These are phyloP conservation scores for Zelostemma sp. DNA, from an alignment of 1,140 invertebrate species.

Conservation along the genomic window DNA sequence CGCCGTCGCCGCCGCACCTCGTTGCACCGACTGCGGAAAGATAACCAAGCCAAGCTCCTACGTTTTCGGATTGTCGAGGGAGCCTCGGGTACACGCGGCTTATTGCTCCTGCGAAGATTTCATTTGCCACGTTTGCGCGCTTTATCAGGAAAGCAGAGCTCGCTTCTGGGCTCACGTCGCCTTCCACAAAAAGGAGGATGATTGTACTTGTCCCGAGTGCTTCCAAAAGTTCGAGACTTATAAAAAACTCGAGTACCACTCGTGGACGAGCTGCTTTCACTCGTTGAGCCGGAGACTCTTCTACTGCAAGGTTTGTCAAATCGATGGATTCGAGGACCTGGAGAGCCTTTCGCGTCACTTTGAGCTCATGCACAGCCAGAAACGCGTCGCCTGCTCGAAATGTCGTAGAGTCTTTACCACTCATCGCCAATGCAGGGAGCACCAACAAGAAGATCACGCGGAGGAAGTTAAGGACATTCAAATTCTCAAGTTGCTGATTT, in stretches of 20 bases:
- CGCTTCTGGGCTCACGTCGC: constrained; percentile 56
- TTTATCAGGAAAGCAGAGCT: constrained; percentile 47
- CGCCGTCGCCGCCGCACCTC: no score
- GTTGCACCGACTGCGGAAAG: constrained; percentile 51
- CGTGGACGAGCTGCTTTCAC: constrained; percentile 62
- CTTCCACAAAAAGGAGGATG: constrained; percentile 52
- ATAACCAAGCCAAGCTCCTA: constrained; percentile 51
- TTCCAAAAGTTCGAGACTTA: constrained; percentile 36
- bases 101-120: constrained; percentile 60
- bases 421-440: constrained; percentile 44
- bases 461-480: background rate
- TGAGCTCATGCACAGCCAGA: constrained; percentile 52
- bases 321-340: constrained; percentile 59
- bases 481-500: constrained; percentile 44
- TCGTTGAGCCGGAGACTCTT: constrained; percentile 46
- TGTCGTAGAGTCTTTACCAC: constrained; percentile 52
- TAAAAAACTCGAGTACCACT: constrained; percentile 52
- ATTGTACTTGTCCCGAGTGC: constrained; percentile 59
- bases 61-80: constrained; percentile 55
- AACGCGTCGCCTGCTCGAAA: constrained; percentile 46
- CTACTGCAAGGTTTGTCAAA: constrained; percentile 58
- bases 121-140: constrained; percentile 56
- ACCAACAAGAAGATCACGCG: constrained; percentile 45
- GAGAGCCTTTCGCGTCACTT: constrained; percentile 60
- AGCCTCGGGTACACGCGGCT: constrained; percentile 22